phyloP scores from a whole-genome alignment of 2,888 invertebrate genomes.

The Neoitamus cyanurus region DNA sequence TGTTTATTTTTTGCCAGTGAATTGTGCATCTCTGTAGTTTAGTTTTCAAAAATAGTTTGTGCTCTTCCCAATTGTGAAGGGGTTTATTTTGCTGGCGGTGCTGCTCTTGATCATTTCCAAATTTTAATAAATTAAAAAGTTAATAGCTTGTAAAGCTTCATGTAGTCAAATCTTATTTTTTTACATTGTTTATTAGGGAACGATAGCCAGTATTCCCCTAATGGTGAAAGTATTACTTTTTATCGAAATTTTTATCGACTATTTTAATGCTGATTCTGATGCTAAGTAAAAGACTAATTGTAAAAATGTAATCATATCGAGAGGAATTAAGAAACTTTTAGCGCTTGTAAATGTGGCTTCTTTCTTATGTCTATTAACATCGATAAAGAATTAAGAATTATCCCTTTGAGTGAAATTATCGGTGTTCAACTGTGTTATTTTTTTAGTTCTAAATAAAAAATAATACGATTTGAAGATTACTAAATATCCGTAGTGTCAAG shows the following conservation, averaged over 20 bases:
- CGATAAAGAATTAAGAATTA: background rate
- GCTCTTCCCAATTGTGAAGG: background rate
- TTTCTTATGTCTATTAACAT: slow-evolving; percentile 3
- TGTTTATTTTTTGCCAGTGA: background rate
- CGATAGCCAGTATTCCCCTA: background rate
- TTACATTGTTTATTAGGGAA: slow-evolving; percentile 11
- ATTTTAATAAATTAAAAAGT: slow-evolving; percentile 3
- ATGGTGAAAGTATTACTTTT: slow-evolving; percentile 7
- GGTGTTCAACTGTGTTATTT: background rate
- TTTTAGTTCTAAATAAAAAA: background rate
- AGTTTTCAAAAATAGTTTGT: background rate
- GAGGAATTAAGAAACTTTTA: slow-evolving; percentile 32
- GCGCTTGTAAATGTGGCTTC: slow-evolving; percentile 46
- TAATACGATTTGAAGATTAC: background rate
- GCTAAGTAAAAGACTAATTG: slow-evolving; percentile 14
- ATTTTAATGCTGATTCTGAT: slow-evolving; percentile 18
- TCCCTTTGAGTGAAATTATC: background rate
- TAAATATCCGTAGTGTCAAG: background rate
- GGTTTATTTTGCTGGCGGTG: background rate
- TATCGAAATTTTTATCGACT: slow-evolving; percentile 2
- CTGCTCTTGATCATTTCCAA: background rate
- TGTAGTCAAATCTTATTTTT: slow-evolving; percentile 30
- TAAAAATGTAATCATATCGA: slow-evolving; percentile 46
- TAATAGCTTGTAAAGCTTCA: slow-evolving; percentile 9
- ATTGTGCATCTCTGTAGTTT: background rate